A percentile compares a stretch with the other conserved stretches of the same genome.
Evolutionary conservation across 2,888 invertebrate species (phyloP).

Genomic region (Torymus tubicola): DNA sequence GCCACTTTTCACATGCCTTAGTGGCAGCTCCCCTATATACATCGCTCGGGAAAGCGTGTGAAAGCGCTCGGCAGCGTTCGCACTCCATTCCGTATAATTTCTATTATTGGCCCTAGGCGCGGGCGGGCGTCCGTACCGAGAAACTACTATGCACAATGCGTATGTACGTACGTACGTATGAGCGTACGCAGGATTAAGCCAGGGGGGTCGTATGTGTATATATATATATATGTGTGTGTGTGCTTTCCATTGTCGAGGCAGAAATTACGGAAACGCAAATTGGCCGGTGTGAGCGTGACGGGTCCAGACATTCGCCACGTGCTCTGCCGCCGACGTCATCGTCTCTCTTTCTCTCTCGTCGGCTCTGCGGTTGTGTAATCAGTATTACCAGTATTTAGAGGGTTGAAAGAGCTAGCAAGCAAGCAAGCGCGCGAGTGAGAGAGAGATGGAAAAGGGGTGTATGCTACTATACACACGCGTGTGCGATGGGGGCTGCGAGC

Average conservation of each 20-base stretch:
- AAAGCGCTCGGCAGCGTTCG: constrained; percentile 49
- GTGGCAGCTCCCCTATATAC: too few relatives aligned
- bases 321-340: constrained; percentile 61
- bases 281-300: constrained; percentile 75
- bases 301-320: constrained; percentile 74
- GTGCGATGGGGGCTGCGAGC: neutral
- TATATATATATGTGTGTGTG: neutral
- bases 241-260: constrained; percentile 62
- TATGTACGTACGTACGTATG: neutral
- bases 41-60: constrained; percentile 58
- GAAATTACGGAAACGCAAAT: constrained; percentile 75
- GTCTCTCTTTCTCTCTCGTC: constrained; percentile 39
- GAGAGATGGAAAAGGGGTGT: too few relatives aligned
- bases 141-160: neutral
- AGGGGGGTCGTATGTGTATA: neutral
- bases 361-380: constrained; percentile 73
- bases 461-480: too few relatives aligned
- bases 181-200: constrained; percentile 32
- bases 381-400: constrained; percentile 70
- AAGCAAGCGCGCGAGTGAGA: constrained; percentile 58
- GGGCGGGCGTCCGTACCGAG: constrained; percentile 21
- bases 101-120: constrained; percentile 56
- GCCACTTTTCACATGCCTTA: too few relatives aligned
- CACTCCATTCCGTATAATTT: constrained; percentile 49
- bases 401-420: constrained; percentile 65